These are phyloP conservation scores for Nomada ruficornis DNA, from an alignment of 2,888 invertebrate species.

Conservation along the genomic window DNA sequence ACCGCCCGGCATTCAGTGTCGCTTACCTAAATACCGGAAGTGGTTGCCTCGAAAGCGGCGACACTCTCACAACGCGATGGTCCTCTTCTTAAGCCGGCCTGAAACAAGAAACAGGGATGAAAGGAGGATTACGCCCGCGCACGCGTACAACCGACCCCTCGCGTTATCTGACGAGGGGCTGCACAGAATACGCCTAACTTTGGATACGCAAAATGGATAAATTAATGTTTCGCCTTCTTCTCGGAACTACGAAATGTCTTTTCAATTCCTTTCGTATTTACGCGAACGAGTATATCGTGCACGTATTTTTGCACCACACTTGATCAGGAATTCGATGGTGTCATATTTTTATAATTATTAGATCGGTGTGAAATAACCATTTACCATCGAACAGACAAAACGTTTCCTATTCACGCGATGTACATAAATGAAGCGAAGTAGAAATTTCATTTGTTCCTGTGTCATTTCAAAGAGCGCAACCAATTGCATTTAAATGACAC, in stretches of 20 bases:
- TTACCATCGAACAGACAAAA: too few species aligned
- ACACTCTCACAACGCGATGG: constrained; percentile 54
- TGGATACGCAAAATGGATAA: constrained; percentile 60
- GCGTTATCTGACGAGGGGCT: neutral
- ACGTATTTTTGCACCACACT: too few species aligned
- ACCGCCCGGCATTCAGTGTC: constrained; percentile 39
- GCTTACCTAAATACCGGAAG: constrained; percentile 78
- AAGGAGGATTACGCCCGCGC: constrained; percentile 59
- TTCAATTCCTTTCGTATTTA: too few species aligned
- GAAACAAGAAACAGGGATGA: constrained; percentile 70
- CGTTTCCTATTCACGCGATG: too few species aligned
- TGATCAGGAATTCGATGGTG: too few species aligned
- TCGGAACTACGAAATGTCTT: constrained; percentile 13
- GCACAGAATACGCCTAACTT: constrained; percentile 16
- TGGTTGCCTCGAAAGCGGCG: constrained; percentile 69
- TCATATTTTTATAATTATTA: too few species aligned
- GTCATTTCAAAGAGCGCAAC: neutral
- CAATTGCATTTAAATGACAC: constrained; percentile 4
- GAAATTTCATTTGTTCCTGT: neutral
- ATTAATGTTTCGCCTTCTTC: constrained; percentile 50
- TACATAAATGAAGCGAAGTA: neutral
- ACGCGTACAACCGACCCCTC: constrained; percentile 1
- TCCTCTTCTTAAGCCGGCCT: constrained; percentile 62
- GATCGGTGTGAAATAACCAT: too few species aligned
- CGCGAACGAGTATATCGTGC: too few species aligned